A percentile compares a stretch with the other conserved stretches of the same genome.
Evolutionary conservation across 2,888 invertebrate species (phyloP).

Genomic region (Polyploca ridens): DNA sequence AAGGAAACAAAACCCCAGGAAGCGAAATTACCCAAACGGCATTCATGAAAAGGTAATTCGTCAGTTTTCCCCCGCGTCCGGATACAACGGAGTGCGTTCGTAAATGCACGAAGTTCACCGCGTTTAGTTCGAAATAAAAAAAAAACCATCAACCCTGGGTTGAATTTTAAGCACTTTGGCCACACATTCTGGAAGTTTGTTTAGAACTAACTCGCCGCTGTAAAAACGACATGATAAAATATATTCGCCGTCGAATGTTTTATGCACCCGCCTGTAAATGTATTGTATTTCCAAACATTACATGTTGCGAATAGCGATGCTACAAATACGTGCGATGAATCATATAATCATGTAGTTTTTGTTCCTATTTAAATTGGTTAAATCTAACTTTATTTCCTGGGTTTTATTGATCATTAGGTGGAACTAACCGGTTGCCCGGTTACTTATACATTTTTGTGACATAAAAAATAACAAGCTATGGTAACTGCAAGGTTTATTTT

Average conservation of each 20-base stretch:
- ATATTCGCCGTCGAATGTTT: constrained; percentile 44
- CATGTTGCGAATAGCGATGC: not conserved
- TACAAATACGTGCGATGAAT: not conserved
- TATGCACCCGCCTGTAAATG: constrained; percentile 23
- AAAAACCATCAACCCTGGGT: constrained; percentile 58
- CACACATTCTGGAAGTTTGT: constrained; percentile 65
- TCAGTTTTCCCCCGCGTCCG: constrained; percentile 16
- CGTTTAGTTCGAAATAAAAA: constrained; percentile 44
- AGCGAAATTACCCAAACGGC: constrained; percentile 13
- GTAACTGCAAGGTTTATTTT: too few species aligned
- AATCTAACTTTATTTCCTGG: too few species aligned
- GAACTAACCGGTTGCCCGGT: too few species aligned
- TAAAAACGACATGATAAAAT: constrained; percentile 65
- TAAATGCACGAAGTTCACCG: constrained; percentile 46
- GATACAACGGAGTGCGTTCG: constrained; percentile 23
- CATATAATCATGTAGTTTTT: not conserved
- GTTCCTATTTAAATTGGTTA: too few species aligned
- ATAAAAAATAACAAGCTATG: too few species aligned
- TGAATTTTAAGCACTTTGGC: constrained; percentile 61
- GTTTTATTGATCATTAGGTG: too few species aligned
- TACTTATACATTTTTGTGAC: too few species aligned
- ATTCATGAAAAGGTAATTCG: constrained; percentile 15
- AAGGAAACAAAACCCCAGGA: constrained; percentile 7
- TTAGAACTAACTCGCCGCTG: constrained; percentile 63
- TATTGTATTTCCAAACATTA: not conserved